Evolutionary conservation across 2,113 vertebrate species (phyloP).

Genomic region (Archilochus colubris): DNA sequence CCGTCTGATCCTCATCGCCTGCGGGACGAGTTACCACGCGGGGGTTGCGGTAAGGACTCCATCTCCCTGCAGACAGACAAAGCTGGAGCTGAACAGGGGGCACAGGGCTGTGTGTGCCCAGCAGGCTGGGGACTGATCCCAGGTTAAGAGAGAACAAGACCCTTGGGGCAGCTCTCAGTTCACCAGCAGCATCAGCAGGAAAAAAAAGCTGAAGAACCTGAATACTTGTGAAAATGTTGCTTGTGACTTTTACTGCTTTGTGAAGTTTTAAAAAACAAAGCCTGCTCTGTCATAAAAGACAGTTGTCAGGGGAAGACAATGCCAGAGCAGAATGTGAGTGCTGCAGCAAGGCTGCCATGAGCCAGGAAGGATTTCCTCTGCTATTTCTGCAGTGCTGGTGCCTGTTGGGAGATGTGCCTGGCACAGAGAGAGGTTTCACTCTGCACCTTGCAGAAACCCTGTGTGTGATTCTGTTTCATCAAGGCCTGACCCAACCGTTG

Average conservation of each 20-base stretch:
- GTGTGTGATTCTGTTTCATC: accelerated
- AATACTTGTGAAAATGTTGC: neutral
- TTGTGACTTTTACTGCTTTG: neutral
- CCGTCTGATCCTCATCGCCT: constrained; percentile 94
- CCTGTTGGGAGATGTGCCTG: neutral
- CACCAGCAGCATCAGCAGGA: neutral
- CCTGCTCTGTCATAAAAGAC: neutral
- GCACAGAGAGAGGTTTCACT: accelerated
- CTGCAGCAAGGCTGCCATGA: neutral
- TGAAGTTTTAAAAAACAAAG: neutral
- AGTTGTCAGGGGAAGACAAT: neutral
- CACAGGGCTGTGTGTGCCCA: accelerated
- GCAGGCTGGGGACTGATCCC: neutral
- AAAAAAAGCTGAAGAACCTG: neutral
- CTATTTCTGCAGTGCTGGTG: accelerated
- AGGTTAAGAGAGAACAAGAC: neutral
- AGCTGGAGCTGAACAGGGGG: neutral
- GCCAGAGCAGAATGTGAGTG: neutral
- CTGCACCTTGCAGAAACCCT: neutral
- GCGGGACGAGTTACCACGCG: constrained; percentile 96
- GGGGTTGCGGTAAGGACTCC: constrained; percentile 88
- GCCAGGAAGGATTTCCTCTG: neutral
- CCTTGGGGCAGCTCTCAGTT: neutral
- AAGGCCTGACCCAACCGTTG: accelerated
- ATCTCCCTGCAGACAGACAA: no score